phyloP scores from a whole-genome alignment of 2,113 vertebrate species.

The Labrus mixtus region DNA sequence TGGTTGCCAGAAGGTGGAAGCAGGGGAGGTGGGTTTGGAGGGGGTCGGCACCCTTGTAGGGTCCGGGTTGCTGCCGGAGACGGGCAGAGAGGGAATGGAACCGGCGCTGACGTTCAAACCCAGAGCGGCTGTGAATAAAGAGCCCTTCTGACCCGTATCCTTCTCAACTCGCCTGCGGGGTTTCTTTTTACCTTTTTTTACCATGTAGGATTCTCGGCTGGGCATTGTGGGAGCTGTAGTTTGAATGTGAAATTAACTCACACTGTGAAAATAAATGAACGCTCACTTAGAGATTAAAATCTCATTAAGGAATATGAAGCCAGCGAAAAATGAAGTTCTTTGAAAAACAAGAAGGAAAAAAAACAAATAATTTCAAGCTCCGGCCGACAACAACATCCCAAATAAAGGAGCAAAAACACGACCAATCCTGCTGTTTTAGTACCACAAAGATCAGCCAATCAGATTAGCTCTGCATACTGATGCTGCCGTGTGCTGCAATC shows the following conservation, averaged over 20 bases:
- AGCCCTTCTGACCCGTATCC: slow-evolving; percentile 47
- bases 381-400: slow-evolving; percentile 53
- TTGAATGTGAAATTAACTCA: background rate
- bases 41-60: slow-evolving; percentile 22
- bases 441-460: slow-evolving; percentile 64
- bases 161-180: slow-evolving; percentile 42
- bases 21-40: slow-evolving; percentile 73
- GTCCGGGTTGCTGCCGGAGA: slow-evolving; percentile 25
- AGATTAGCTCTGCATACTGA: slow-evolving; percentile 40
- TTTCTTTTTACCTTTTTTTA: slow-evolving; percentile 60
- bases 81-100: slow-evolving; percentile 55
- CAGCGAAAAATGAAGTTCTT: background rate
- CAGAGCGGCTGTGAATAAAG: slow-evolving; percentile 57
- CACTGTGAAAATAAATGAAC: background rate
- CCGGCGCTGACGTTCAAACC: slow-evolving; percentile 51
- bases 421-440: slow-evolving; percentile 41
- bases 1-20: slow-evolving; percentile 91
- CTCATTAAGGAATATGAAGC: background rate
- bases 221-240: slow-evolving; percentile 61
- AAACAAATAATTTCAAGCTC: slow-evolving; percentile 10
- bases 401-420: slow-evolving; percentile 15
- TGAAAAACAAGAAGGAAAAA: background rate
- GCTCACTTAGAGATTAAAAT: background rate
- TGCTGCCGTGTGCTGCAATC: slow-evolving; percentile 39
- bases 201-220: slow-evolving; percentile 53